Evolutionary conservation across 1,140 invertebrate genomes (phyloP).

Genomic region (Neodiprion pinetum): DNA sequence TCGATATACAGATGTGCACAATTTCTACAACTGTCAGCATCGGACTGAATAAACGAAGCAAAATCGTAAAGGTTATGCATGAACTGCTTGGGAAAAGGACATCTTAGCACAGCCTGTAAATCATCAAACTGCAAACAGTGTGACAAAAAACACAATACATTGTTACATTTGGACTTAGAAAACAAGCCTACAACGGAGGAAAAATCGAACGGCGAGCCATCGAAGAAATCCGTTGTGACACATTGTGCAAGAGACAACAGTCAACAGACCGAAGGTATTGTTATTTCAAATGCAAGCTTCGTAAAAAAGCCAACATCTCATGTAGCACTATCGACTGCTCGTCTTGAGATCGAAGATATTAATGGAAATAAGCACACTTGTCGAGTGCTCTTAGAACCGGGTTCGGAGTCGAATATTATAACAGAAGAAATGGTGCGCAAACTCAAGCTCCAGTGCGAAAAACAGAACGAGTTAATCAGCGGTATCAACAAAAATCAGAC

Average conservation of each 20-base stretch:
- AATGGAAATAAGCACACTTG: constrained; percentile 21
- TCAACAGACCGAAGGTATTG: neutral
- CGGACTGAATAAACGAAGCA: constrained; percentile 18
- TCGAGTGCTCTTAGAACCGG: constrained; percentile 28
- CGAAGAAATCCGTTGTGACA: constrained; percentile 15
- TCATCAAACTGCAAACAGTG: constrained; percentile 31
- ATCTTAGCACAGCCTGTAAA: constrained; percentile 26
- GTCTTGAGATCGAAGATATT: constrained; percentile 20
- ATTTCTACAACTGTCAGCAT: constrained; percentile 18
- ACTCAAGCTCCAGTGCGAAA: constrained; percentile 15
- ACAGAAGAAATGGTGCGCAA: constrained; percentile 19
- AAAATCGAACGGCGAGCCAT: constrained; percentile 2
- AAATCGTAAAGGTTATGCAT: constrained; percentile 24
- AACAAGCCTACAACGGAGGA: neutral
- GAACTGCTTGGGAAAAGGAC: constrained; percentile 32
- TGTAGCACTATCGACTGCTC: constrained; percentile 25
- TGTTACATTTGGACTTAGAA: no score
- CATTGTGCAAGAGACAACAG: neutral
- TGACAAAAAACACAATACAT: neutral
- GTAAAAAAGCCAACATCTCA: neutral
- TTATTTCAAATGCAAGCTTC: constrained; percentile 2
- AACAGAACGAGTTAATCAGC: constrained; percentile 15
- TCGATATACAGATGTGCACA: constrained; percentile 20
- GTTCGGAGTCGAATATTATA: constrained; percentile 31
- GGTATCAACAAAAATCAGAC: constrained; percentile 22